Evolutionary conservation across 2,113 vertebrate genomes (phyloP).

Genomic region (Ceyx melanurus): DNA sequence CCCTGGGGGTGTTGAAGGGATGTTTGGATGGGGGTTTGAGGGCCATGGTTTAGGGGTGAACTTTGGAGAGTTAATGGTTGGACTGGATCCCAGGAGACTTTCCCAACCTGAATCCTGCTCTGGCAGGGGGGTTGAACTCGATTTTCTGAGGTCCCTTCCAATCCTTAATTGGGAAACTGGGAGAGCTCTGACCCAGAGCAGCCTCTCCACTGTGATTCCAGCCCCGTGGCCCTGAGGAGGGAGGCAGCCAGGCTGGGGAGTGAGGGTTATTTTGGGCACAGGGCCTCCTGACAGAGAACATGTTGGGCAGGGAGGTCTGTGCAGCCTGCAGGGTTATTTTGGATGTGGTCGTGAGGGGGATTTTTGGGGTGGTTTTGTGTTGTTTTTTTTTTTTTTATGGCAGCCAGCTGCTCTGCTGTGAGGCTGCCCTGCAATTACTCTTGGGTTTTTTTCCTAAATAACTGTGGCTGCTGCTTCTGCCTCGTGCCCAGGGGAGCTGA

Average conservation of each 20-base stretch:
- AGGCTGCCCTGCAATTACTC: not conserved
- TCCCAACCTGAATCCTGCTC: too few relatives aligned
- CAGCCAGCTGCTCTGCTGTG: not conserved
- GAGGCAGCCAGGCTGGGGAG: not conserved
- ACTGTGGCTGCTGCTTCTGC: too few relatives aligned
- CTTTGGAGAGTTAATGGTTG: too few relatives aligned
- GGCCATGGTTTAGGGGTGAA: too few relatives aligned
- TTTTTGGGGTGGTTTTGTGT: not conserved
- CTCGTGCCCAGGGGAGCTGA: too few relatives aligned
- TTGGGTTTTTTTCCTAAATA: too few relatives aligned
- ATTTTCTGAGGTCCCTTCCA: too few relatives aligned
- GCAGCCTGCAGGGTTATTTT: not conserved
- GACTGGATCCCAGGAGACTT: too few relatives aligned
- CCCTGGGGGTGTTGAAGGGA: too few relatives aligned
- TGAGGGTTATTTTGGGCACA: not conserved
- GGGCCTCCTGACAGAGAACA: not conserved
- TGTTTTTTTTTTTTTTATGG: not conserved
- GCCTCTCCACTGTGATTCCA: not conserved
- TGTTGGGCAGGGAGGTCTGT: fast-evolving
- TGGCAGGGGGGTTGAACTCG: too few relatives aligned
- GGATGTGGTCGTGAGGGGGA: fast-evolving
- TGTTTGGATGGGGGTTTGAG: too few relatives aligned
- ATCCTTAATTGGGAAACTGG: not conserved
- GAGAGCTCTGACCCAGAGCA: fast-evolving
- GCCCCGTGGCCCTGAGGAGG: not conserved